These are phyloP conservation scores for Microctenopoma stevenorrisi DNA, from an alignment of 2,797 vertebrate species.

Conservation along the genomic window DNA sequence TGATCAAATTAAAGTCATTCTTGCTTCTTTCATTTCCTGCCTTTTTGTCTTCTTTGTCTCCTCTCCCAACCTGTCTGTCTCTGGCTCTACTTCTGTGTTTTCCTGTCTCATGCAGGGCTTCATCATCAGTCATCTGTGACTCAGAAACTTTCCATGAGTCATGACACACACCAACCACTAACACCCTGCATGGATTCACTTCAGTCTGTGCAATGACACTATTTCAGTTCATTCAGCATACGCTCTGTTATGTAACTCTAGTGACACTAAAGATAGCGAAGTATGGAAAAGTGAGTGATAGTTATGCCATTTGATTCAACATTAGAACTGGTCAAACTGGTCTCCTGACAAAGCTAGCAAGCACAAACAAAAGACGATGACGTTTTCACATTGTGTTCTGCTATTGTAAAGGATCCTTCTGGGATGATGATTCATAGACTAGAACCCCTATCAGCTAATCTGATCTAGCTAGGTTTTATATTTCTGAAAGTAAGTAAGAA, in stretches of 20 bases:
- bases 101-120: slow-evolving; percentile 33
- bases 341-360: not conserved
- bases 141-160: slow-evolving; percentile 54
- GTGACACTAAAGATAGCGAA: not conserved
- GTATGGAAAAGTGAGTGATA: not conserved
- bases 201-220: slow-evolving; percentile 3
- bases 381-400: not conserved
- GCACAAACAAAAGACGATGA: not conserved
- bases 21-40: not conserved
- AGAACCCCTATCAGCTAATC: not conserved
- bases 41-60: not conserved
- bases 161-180: slow-evolving; percentile 15
- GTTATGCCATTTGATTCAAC: not conserved
- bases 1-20: slow-evolving; percentile 6
- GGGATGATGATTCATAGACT: not conserved
- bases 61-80: not conserved
- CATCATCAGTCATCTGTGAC: slow-evolving; percentile 34
- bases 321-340: not conserved
- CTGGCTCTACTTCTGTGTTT: slow-evolving; percentile 14
- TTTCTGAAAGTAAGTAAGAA: not conserved
- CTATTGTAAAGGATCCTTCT: not conserved
- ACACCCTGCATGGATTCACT: slow-evolving; percentile 21
- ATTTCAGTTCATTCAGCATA: slow-evolving; percentile 7
- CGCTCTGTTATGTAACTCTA: slow-evolving; percentile 1
- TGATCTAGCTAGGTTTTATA: not conserved